Conservation (phyloP, 2,113 vertebrate genomes). For the Rhineura floridana region DNA sequence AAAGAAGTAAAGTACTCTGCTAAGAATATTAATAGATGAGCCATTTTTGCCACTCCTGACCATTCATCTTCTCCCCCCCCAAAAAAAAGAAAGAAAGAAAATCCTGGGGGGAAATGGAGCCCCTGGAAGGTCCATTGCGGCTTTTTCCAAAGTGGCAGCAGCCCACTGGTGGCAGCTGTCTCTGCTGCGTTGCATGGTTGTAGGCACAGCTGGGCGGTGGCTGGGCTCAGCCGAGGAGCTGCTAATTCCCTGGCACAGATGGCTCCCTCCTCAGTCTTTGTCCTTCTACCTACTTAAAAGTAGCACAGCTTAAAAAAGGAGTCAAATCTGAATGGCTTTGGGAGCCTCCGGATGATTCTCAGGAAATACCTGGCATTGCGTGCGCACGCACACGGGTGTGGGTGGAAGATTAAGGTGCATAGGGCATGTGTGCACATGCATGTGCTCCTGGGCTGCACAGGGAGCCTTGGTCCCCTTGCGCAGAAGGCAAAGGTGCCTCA, state of each 20-base stretch:
- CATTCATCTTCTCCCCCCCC: constrained; percentile 14
- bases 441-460: background rate
- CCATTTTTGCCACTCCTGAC: constrained; percentile 16
- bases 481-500: background rate
- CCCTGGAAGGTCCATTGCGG: constrained; percentile 63
- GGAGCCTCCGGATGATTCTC: constrained; percentile 59
- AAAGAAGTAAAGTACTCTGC: constrained; percentile 32
- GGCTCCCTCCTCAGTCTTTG: constrained; percentile 38
- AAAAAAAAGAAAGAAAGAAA: constrained; percentile 35
- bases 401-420: background rate
- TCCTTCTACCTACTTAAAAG: constrained; percentile 55
- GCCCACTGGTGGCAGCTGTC: constrained; percentile 22
- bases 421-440: background rate
- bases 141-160: background rate
- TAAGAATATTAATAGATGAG: constrained; percentile 23
- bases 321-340: constrained; percentile 28
- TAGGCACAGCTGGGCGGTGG: background rate
- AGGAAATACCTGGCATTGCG: background rate
- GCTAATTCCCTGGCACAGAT: constrained; percentile 50
- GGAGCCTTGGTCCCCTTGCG: background rate
- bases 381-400: background rate
- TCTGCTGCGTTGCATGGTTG: background rate
- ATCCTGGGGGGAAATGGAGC: constrained; percentile 64
- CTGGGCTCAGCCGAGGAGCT: constrained; percentile 1
- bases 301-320: constrained; percentile 55